Evolutionary conservation across 2,113 vertebrate species (phyloP), one percentile per base, ranked within the genome.

Genomic region (Sander vitreus): DNA sequence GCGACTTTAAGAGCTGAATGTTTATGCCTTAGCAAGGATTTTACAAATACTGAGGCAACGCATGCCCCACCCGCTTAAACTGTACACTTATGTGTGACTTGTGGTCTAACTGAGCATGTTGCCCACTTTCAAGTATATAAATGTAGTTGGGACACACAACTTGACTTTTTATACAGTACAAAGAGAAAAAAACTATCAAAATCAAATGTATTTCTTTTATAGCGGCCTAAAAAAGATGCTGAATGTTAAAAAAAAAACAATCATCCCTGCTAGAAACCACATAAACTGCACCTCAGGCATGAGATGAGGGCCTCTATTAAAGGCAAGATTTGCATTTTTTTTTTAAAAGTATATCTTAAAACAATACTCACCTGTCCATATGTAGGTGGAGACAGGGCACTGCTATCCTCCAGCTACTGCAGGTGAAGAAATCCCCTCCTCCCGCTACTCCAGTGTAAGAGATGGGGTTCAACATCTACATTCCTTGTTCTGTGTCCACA

Each of bases 351-450:
- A 30, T 3, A 68, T 30, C 47, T 68, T 53, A 8, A 16, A n/a
- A 15, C 33, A 30, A 30, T 27, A 47, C 53, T 47, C 39, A 47
- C 54, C 27, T 33, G 65, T 25, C 4, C 65, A 33, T 6, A 25
- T 19, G 6, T 8, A 18, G 0, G 1, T 11, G 30, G 30, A 4
- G 30, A 10, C 13, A 12, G n/a, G 47, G 1, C 5, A 12, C 11
- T 53, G 66, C 33, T 33, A 33, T 33, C 33, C 54, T 27, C 10
- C 1, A 19, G 15, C 4, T 27, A 12, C 47, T 33, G 25, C 16
- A 14, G 48, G 18, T 14, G 10, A 18, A 45, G 70, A 30, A 15
- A 21, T 15, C 55, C 21, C 36, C 1, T 45, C 27, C 55, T 9
- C 27, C 30, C 30, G 70, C 23, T 25, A 4, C 36, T 47, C 53